Evolutionary conservation across 1,140 invertebrate genomes (phyloP), one percentile per base, ranked within the genome.

Genomic region (Eupeodes corollae): DNA sequence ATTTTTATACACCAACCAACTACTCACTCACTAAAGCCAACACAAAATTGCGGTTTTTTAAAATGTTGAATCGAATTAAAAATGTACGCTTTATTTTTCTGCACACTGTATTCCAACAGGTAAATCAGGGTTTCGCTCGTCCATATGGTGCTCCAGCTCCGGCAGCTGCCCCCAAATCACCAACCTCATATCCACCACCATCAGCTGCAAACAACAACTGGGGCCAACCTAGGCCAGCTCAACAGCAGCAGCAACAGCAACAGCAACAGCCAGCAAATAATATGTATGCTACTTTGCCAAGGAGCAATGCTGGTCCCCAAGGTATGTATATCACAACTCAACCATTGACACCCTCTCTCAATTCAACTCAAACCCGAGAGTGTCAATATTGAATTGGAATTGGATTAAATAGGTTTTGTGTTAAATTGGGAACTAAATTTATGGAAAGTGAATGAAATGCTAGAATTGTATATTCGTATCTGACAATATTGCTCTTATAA

Each of bases 201-300:
- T 38, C 18, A 13, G 42, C 42, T 21, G 38, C 41, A n/a, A n/a
- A 21, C 46, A 43, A 44, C 40, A 49, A 35, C 19, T 49, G 47
- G 47, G 6, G 9, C 6, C 47, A 49, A 38, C 41, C 45, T 26
- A 47, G 31, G 21, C 53, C 56, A 40, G 54, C 57, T 38, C 42
- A 32, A 30, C 45, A 37, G n/a, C 58, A 63, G 44, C 63, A 60
- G 46, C 61, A 63, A 35, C 35, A 43, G 37, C 34, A 42, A 9
- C 35, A 33, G 26, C 32, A 32, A 15, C 53, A 57, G 26, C 56
- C 59, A 14, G 56, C 53, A 38, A 50, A 50, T 51, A 63, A 63
- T 42, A 45, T 61, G 9, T 67, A 67, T 42, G 63, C 63, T 42
- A 67, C 63, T n/a, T 48, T 67, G 58, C 63, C 63, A 13, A 54